Evolutionary conservation across 2,113 vertebrate genomes (phyloP).

Genomic region (Lagopus muta): DNA sequence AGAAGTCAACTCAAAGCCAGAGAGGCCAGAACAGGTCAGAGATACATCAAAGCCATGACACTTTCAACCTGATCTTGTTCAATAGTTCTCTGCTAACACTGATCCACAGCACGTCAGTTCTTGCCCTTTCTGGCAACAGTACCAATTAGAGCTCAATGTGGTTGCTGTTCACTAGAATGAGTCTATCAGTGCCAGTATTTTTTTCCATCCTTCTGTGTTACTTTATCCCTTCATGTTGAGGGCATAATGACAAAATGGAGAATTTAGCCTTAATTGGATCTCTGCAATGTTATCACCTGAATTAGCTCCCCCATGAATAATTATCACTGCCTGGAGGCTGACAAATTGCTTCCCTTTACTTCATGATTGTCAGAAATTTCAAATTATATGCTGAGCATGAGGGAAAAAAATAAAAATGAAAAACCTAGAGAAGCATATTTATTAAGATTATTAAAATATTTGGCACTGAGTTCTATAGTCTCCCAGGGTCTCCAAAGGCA

Average conservation of each 20-base stretch:
- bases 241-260: constrained; percentile 49
- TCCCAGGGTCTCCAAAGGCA: neutral
- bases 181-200: neutral
- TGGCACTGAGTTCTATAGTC: neutral
- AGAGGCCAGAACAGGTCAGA: neutral
- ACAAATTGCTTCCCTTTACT: constrained; percentile 62
- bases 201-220: neutral
- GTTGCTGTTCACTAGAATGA: neutral
- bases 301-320: constrained; percentile 67
- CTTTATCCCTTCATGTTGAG: neutral
- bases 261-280: constrained; percentile 70
- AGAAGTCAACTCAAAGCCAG: neutral
- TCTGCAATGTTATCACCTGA: constrained; percentile 63
- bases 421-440: neutral
- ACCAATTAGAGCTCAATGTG: neutral
- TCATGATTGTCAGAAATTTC: constrained; percentile 40
- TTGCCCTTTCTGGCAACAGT: neutral
- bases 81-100: neutral
- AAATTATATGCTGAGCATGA: constrained; percentile 10
- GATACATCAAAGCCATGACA: neutral
- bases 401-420: neutral
- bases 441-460: constrained; percentile 16
- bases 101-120: neutral
- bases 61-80: neutral
- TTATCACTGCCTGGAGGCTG: constrained; percentile 56